phyloP scores from a whole-genome alignment of 2,113 vertebrate species.

The Hemichromis elongatus region DNA sequence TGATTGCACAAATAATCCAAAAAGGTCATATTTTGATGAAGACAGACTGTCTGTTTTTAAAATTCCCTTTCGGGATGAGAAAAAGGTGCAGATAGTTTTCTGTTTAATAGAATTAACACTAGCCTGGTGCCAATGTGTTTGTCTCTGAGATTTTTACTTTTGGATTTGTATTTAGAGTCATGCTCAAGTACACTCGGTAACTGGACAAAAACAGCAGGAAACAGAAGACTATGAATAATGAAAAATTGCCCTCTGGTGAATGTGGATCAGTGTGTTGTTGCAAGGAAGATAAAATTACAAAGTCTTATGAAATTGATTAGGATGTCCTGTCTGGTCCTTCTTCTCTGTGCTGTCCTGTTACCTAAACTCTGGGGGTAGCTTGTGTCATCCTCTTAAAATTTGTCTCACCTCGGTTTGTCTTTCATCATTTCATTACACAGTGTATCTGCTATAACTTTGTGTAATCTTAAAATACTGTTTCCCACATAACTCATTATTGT shows the following conservation, averaged over 20 bases:
- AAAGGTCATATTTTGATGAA: slow-evolving; percentile 1
- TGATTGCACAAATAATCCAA: neutral
- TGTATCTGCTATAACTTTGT: neutral
- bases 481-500: neutral
- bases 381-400: neutral
- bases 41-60: neutral
- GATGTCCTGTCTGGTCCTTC: neutral
- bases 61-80: neutral
- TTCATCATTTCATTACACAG: neutral
- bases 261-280: neutral
- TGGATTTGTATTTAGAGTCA: neutral
- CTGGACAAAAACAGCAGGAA: neutral
- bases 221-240: neutral
- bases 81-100: neutral
- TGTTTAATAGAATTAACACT: neutral
- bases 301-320: neutral
- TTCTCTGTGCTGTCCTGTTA: neutral
- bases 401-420: neutral
- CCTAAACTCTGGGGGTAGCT: neutral
- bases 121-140: neutral
- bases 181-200: neutral
- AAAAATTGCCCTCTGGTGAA: neutral
- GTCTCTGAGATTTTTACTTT: neutral
- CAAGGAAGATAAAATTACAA: neutral
- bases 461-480: neutral